Evolutionary conservation across 2,888 invertebrate genomes (phyloP), one percentile per base, ranked within the genome.

Genomic region (Globia sparganii): DNA sequence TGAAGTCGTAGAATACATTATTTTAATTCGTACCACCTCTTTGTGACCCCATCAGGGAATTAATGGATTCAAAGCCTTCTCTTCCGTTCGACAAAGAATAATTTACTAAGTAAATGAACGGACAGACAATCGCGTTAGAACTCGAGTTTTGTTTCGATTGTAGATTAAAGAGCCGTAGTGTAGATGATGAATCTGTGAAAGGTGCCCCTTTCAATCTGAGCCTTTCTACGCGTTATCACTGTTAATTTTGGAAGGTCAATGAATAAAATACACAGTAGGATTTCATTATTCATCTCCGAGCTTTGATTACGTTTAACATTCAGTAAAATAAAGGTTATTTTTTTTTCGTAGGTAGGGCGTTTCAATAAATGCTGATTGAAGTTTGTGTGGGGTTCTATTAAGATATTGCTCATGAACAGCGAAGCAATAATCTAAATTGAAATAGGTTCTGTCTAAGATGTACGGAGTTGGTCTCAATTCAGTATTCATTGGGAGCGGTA

Each of bases 21-120:
- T 96, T 95, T 96, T 96, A 96, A 96, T 96, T 96, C 93, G 94
- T 93, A 95, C 95, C 95, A 96, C 95, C 96, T 96, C 95, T 96
- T 95, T 95, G 96, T 95, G 96, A 96, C 95, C 96, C 96, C 95
- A 94, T 95, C 95, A 93, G 90, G 90, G 94, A 94, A 96, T 96
- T 96, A 96, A 96, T 96, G 96, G 96, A 96, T 96, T 96, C 96
- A 96, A 96, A 96, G 95, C 94, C 95, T 94, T 94, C 96, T 95
- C 95, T 96, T 95, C 95, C 96, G 96, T 95, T 95, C 93, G 93
- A 96, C 96, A 96, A 96, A 96, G 96, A 96, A 96, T 96, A 96
- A 96, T 96, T 96, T 96, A 95, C 94, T 96, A 96, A 96, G 96
- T 96, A 96, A 96, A 96, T 96, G 96, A 96, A 96, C 94, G 93